phyloP scores from a whole-genome alignment of 2,797 vertebrate genomes.

The Meda fulgida region DNA sequence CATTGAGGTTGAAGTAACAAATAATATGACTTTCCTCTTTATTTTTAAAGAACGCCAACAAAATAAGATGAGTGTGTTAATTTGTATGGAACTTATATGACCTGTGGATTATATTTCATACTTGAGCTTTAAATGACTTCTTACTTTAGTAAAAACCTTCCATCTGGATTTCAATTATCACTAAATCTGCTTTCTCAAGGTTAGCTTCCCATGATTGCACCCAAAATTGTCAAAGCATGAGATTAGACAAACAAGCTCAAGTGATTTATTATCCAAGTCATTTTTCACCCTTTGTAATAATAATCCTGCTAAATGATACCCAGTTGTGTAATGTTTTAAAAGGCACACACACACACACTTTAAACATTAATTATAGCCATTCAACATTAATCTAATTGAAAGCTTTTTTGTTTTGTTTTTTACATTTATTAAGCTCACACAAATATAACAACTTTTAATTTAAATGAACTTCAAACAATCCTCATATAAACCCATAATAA shows the following conservation, averaged over 20 bases:
- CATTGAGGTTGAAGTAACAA: not conserved
- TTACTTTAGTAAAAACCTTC: not conserved
- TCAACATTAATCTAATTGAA: no score
- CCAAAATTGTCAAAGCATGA: slow-evolving; percentile 23
- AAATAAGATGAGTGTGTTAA: not conserved
- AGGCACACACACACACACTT: not conserved
- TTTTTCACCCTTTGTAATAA: slow-evolving; percentile 8
- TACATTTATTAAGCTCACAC: no score
- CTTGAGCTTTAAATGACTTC: not conserved
- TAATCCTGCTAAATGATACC: not conserved
- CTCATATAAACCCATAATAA: no score
- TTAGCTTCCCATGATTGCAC: slow-evolving; percentile 6
- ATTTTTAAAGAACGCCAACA: not conserved
- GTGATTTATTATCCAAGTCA: not conserved
- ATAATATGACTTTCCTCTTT: not conserved
- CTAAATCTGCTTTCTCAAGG: not conserved
- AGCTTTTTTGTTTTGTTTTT: no score
- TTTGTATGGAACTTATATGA: not conserved
- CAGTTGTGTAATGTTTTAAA: not conserved
- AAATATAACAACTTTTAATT: no score
- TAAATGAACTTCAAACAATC: no score
- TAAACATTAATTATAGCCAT: no score
- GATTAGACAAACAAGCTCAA: slow-evolving; percentile 30
- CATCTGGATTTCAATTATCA: slow-evolving; percentile 1
- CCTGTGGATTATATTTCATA: not conserved